Percentiles rank a stretch among this genome's conserved stretches.
These are phyloP conservation scores for Leguminivora glycinivorella DNA, from an alignment of 1,140 invertebrate genomes.

Conservation along the genomic window DNA sequence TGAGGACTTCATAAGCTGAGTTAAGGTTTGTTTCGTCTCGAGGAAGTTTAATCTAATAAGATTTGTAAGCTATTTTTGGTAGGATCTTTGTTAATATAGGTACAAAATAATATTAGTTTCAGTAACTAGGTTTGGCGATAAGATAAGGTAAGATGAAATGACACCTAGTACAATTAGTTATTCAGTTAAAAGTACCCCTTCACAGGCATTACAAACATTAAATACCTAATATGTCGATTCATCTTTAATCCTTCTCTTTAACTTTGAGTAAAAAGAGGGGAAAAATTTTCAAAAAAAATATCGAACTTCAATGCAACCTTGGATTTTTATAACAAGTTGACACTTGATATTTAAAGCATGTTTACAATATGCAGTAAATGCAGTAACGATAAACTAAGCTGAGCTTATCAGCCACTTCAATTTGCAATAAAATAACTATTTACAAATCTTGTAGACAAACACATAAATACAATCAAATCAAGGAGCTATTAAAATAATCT, in stretches of 20 bases:
- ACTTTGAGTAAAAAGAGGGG: too few species aligned
- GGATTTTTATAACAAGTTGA: not conserved
- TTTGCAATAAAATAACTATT: not conserved
- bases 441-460: not conserved
- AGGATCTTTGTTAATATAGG: too few species aligned
- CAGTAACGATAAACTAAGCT: not conserved
- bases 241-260: too few species aligned
- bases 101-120: too few species aligned
- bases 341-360: not conserved
- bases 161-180: too few species aligned
- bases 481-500: not conserved
- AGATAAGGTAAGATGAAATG: too few species aligned
- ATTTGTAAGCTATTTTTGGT: not conserved
- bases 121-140: too few species aligned
- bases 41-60: not conserved
- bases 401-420: not conserved
- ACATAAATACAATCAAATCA: slow-evolving; percentile 15
- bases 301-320: not conserved
- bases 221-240: too few species aligned
- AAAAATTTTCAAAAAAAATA: too few species aligned
- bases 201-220: too few species aligned
- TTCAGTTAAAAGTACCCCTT: too few species aligned
- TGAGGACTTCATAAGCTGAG: not conserved
- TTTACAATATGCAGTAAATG: not conserved
- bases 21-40: not conserved